Percentiles rank a stretch among this genome's conserved stretches.
phyloP scores from a whole-genome alignment of 23 tunicate species.

The Styela clava region DNA sequence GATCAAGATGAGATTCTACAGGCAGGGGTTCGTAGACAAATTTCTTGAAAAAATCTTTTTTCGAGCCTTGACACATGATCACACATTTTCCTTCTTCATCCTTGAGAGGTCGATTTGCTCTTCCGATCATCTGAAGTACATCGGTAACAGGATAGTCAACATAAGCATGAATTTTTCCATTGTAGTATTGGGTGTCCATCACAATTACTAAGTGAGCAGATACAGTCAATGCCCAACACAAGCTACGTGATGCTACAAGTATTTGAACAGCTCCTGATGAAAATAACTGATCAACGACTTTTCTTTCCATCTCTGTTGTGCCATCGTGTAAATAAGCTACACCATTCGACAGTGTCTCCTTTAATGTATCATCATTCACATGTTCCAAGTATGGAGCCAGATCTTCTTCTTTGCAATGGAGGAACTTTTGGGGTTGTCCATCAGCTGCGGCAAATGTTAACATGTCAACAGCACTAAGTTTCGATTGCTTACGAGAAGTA shows the following conservation, averaged over 20 bases:
- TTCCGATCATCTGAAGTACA: slow-evolving; percentile 95
- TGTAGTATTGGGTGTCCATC: slow-evolving; percentile 99
- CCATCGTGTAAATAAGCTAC: slow-evolving; percentile 97
- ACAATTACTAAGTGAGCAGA: slow-evolving; percentile 85
- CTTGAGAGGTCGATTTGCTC: slow-evolving; percentile 83
- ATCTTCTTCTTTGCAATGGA: slow-evolving; percentile 87
- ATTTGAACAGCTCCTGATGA: slow-evolving; percentile 87
- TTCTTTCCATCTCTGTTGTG: slow-evolving; percentile 66
- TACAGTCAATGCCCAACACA: slow-evolving; percentile 83
- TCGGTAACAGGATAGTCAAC: slow-evolving; percentile 96
- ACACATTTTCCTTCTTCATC: slow-evolving; percentile 99
- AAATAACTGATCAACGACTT: slow-evolving; percentile 81
- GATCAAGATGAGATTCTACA: slow-evolving; percentile 93
- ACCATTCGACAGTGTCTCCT: slow-evolving; percentile 82
- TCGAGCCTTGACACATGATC: slow-evolving; percentile 97
- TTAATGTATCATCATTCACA: slow-evolving; percentile 85
- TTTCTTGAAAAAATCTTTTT: slow-evolving; percentile 95
- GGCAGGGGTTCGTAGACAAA: slow-evolving; percentile 98
- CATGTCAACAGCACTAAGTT: slow-evolving; percentile 94
- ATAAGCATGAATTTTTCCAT: slow-evolving; percentile 94
- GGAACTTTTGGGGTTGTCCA: slow-evolving; percentile 69
- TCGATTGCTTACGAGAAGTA: slow-evolving; percentile 92
- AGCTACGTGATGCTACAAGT: slow-evolving; percentile 74
- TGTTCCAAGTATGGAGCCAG: slow-evolving; percentile 81
- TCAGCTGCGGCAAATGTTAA: slow-evolving; percentile 97